phyloP scores from a whole-genome alignment of 2,888 invertebrate species.

The Lysandra bellargus region DNA sequence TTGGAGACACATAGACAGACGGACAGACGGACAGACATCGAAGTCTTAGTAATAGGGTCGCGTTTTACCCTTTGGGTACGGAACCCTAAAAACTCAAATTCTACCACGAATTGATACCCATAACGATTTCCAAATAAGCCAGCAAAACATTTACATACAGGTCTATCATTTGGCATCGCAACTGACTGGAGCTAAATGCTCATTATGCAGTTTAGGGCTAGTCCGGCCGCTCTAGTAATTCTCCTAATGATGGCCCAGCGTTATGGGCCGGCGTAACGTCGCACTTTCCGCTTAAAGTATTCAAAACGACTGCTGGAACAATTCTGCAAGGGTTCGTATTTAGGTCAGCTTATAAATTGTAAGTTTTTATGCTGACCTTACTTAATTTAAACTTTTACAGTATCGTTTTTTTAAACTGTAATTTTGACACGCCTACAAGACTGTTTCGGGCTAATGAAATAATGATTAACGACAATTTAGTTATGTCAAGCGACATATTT shows the following conservation, averaged over 20 bases:
- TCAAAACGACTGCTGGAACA: background rate
- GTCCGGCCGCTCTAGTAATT: constrained; percentile 9
- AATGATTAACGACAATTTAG: no score
- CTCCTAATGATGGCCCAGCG: constrained; percentile 11
- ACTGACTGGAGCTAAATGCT: constrained; percentile 10
- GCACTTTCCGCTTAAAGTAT: constrained; percentile 12
- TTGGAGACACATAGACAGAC: no score
- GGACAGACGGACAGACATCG: no score
- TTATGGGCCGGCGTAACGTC: constrained; percentile 12
- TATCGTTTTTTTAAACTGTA: no score
- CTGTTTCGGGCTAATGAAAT: no score
- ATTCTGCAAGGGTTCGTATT: background rate
- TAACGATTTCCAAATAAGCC: background rate
- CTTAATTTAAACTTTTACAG: no score
- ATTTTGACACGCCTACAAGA: no score
- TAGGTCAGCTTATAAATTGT: background rate
- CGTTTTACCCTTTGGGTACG: no score
- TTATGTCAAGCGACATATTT: no score
- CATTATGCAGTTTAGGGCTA: constrained; percentile 22
- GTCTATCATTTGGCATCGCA: constrained; percentile 11
- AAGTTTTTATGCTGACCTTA: background rate
- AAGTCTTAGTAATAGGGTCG: no score
- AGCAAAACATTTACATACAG: background rate
- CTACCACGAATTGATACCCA: background rate
- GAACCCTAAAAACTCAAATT: no score